These are phyloP conservation scores for Ceratosolen solmsi DNA, from an alignment of 1,140 invertebrate genomes.

Conservation along the genomic window DNA sequence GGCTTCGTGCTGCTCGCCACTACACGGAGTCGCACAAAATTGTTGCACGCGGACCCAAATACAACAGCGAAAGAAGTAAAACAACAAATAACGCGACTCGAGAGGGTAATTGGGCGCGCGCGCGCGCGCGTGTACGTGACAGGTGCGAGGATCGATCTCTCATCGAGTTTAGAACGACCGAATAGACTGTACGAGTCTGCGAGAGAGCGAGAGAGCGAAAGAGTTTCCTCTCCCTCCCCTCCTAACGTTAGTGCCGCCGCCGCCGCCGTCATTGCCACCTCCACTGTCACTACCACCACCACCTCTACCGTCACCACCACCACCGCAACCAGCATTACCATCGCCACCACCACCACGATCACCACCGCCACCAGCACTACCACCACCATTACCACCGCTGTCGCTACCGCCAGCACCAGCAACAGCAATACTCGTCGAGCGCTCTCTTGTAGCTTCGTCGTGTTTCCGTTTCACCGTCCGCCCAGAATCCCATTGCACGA, in stretches of 20 bases:
- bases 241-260: too few species aligned
- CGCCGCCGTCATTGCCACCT: too few species aligned
- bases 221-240: conserved; percentile 19
- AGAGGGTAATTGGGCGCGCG: conserved; percentile 9
- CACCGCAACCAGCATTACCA: too few species aligned
- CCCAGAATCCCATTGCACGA: conserved; percentile 1
- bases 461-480: conserved; percentile 9
- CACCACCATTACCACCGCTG: background rate
- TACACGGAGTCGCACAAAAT: background rate
- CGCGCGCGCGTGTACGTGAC: conserved; percentile 22
- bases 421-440: background rate
- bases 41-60: conserved; percentile 1
- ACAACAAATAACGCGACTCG: background rate
- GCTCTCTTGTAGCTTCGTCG: conserved; percentile 31
- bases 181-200: background rate
- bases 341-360: too few species aligned
- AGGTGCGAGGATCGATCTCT: conserved; percentile 46
- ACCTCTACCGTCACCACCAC: too few species aligned
- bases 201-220: background rate
- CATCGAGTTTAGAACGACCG: conserved; percentile 16
- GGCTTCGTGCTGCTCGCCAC: background rate
- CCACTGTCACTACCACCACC: too few species aligned
- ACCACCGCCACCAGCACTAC: too few species aligned
- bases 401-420: background rate
- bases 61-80: background rate